Evolutionary conservation across 2,113 vertebrate genomes (phyloP), one percentile per base, ranked within the genome.

Genomic region (Pipra filicauda): DNA sequence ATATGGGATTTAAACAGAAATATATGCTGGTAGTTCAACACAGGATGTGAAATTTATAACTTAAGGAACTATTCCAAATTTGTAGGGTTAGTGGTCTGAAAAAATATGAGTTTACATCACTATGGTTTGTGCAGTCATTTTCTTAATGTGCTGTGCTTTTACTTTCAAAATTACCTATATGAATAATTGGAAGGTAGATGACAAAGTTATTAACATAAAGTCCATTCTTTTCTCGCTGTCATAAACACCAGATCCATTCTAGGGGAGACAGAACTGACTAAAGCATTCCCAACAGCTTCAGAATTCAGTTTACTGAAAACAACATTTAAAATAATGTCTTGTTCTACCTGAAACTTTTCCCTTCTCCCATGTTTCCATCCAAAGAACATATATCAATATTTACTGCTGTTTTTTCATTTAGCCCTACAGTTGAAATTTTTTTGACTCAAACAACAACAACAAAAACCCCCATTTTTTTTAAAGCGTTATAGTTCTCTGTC

Each of bases 301-400:
- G 85, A 70, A 58, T 74, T 75, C n/a, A 31, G 4, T 65, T 89
- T 67, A 51, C 54, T 58, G 15, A 55, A 83, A 78, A 90, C 24
- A 27, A 11, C 12, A 12, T 6, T 67, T 58, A 41, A 75, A 75
- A 46, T 28, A 88, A 59, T 59, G 16, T 9, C 8, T 55, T 39
- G 6, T n/a, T 86, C 39, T 55, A 8, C 3, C 39, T 57, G 41
- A 57, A 73, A 65, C 57, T 46, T 23, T 21, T 48, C 18, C 7
- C 3, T 69, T 72, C 7, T 4, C 5, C 6, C 5, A 8, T 6
- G 2, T 46, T 4, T 64, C 4, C 7, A 39, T 57, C 20, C 46
- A 48, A 74, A 90, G 61, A 3, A 26, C 9, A 20, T 20, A 8
- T 2, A 43, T 48, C n/a, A 52, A 12, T 59, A 64, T 51, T 73